A percentile compares a stretch with the other conserved stretches of the same genome.
These are phyloP conservation scores for Sinelater perroti DNA, from an alignment of 2,888 invertebrate species.

Conservation along the genomic window DNA sequence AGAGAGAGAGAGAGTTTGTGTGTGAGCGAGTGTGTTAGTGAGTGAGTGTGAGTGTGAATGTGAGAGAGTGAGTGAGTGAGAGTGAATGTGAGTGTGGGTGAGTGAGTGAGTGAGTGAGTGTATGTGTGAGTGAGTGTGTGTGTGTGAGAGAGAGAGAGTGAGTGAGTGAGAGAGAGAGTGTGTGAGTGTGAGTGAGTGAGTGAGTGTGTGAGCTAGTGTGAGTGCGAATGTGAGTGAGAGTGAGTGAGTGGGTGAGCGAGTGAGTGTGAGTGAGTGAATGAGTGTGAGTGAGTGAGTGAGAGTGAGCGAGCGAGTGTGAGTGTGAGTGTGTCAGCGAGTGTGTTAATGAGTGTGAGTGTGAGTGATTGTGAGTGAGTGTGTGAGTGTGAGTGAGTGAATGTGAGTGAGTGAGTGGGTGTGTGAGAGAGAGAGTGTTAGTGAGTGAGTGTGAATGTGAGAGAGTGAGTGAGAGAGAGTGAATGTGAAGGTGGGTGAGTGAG, in stretches of 20 bases:
- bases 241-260: slow-evolving; percentile 5
- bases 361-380: background rate
- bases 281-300: background rate
- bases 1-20: background rate
- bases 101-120: background rate
- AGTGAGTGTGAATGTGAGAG: background rate
- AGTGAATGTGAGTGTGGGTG: background rate
- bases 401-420: background rate
- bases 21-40: background rate
- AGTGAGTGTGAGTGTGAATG: background rate
- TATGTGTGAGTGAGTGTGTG: slow-evolving; percentile 1
- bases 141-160: background rate
- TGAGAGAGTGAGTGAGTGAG: background rate
- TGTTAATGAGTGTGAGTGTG: background rate
- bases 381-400: background rate
- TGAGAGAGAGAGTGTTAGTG: background rate
- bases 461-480: background rate
- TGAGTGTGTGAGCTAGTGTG: too few species aligned
- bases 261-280: background rate
- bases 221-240: too few species aligned
- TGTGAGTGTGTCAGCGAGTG: background rate
- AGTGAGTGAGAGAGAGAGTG: background rate
- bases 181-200: too few species aligned
- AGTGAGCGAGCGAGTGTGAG: background rate
- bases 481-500: background rate